Evolutionary conservation across 2,113 vertebrate genomes (phyloP), one percentile per base, ranked within the genome.

Genomic region (Apteryx owenii): DNA sequence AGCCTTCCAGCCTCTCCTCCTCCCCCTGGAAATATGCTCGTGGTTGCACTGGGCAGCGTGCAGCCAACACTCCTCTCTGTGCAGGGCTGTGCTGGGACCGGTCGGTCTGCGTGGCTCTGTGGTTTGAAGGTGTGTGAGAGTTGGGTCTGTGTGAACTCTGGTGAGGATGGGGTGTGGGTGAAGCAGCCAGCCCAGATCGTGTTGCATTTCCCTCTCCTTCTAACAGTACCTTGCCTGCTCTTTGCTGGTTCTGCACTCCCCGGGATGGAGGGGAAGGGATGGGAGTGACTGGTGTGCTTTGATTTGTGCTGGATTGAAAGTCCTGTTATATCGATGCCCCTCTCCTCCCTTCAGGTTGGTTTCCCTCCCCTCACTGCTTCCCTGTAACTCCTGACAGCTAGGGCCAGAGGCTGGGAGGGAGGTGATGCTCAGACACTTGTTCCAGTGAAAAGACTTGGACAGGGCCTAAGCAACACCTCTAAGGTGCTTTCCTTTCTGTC

Each of bases 151-250:
- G 84, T 96, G 97, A 92, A 62, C 66, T 88, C 84, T 81, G 88
- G 84, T 86, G 90, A 96, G 81, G 89, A 96, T 95, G 93, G 71
- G 93, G 58, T 66, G 33, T 92, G 89, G 95, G 83, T 93, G 92
- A 92, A 94, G 95, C 95, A 95, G 91, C 89, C 88, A 86, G 81
- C 87, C 77, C 4, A 0, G 79, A 83, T 78, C 89, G 91, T 8
- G 42, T 96, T 93, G 94, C 92, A 53, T 92, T 31, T 93, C 86
- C 87, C 89, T 96, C 94, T 91, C 81, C n/a, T 93, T 95, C 95
- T 97, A 96, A 96, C 93, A 96, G 92, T 95, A 92, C 94, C 75
- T 97, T 93, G 89, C 93, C 91, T 95, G 91, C 94, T 91, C 81
- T 93, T 61, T 89, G 95, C 93, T 94, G 89, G 79, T 94, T 87